phyloP scores from a whole-genome alignment of 53 echinoderm and acorn worm species.

The Stichopus horrens region DNA sequence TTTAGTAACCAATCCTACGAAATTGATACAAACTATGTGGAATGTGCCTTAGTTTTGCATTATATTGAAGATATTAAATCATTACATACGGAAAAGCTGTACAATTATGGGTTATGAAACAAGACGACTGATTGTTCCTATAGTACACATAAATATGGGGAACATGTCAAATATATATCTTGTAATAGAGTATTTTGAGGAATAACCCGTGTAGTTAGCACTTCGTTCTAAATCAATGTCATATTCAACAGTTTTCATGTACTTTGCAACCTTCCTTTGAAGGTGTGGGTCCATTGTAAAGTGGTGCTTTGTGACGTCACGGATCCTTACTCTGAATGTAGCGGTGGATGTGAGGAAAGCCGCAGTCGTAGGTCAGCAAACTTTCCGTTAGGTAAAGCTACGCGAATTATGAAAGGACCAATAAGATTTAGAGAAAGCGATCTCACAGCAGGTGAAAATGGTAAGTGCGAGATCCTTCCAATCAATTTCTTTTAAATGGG shows the following conservation, averaged over 20 bases:
- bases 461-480: not conserved
- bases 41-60: not conserved
- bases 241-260: no score
- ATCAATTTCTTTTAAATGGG: no score
- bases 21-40: not conserved
- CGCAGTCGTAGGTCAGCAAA: slow-evolving; percentile 1
- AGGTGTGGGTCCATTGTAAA: slow-evolving; percentile 33
- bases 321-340: slow-evolving; percentile 14
- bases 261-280: not conserved
- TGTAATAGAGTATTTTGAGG: no score
- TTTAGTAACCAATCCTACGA: not conserved
- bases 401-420: not conserved
- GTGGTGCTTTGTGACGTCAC: slow-evolving; percentile 21
- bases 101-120: not conserved
- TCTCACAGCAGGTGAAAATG: not conserved
- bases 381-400: not conserved
- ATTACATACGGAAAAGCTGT: not conserved
- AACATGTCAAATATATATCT: no score
- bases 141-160: not conserved
- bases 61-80: not conserved
- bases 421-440: not conserved
- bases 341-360: slow-evolving; percentile 1
- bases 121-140: not conserved
- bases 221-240: no score
- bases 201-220: no score